These are phyloP conservation scores for Condylura cristata DNA, from an alignment of 2,113 vertebrate species.

Conservation along the genomic window DNA sequence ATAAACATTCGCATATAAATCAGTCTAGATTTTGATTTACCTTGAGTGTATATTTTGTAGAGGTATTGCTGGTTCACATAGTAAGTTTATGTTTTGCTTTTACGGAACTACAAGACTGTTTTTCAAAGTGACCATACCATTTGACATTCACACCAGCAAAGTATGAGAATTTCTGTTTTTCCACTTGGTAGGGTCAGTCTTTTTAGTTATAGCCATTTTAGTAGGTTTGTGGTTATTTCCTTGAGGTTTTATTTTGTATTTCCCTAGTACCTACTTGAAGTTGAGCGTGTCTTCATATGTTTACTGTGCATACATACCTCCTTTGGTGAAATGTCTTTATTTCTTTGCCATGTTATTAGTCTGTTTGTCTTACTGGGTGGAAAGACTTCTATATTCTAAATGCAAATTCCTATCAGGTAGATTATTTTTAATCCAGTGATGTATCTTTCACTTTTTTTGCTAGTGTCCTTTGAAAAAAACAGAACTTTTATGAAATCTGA, in stretches of 20 bases:
- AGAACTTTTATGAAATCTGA: constrained; percentile 12
- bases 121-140: too few species aligned
- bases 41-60: background rate
- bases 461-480: background rate
- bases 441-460: background rate
- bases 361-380: background rate
- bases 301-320: background rate
- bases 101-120: too few species aligned
- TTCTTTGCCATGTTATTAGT: background rate
- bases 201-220: background rate
- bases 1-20: background rate
- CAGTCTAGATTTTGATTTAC: background rate
- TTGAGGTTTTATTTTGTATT: constrained; percentile 6
- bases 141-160: too few species aligned
- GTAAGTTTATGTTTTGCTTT: background rate
- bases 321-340: background rate
- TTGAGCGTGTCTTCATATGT: background rate
- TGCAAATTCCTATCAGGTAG: background rate
- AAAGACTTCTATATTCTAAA: background rate
- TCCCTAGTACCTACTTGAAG: background rate
- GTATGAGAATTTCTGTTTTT: background rate
- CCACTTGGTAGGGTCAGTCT: background rate
- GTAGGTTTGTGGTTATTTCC: background rate
- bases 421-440: constrained; percentile 27
- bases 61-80: background rate